Evolutionary conservation across 2,888 invertebrate species (phyloP).

Genomic region (Anoplius nigerrimus): DNA sequence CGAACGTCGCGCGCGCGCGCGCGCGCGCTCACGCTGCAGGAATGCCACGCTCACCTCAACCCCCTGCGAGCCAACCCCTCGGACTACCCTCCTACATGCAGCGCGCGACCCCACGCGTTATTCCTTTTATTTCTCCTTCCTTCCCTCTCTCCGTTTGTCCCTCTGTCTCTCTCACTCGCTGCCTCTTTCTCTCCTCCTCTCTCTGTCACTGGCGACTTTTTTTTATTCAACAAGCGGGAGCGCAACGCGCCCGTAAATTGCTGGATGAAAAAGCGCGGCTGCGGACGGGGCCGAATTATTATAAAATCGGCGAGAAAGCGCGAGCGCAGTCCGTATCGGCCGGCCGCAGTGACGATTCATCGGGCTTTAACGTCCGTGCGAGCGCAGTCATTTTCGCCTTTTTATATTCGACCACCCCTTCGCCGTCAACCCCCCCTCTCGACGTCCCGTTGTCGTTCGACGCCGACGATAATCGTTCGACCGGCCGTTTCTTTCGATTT

Average conservation of each 20-base stretch:
- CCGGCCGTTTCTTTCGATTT: no score
- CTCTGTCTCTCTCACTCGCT: neutral
- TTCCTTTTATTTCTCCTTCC: neutral
- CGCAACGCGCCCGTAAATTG: constrained; percentile 52
- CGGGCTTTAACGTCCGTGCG: no score
- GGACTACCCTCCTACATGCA: neutral
- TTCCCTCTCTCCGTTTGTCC: neutral
- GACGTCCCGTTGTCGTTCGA: no score
- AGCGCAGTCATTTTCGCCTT: no score
- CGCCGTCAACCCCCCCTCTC: neutral
- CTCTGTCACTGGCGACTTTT: neutral
- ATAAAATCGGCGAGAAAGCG: constrained; percentile 48
- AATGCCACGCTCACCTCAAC: constrained; percentile 27
- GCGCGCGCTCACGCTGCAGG: no score
- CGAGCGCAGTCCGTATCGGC: neutral
- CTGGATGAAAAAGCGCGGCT: constrained; percentile 51
- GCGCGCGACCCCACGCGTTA: neutral
- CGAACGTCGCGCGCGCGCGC: constrained; percentile 52
- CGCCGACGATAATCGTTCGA: no score
- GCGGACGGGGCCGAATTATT: constrained; percentile 49
- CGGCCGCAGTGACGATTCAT: neutral
- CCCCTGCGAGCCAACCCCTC: neutral
- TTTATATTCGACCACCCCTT: neutral
- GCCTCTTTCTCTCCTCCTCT: neutral
- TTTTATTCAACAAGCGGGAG: constrained; percentile 7